phyloP scores from a whole-genome alignment of 2,888 invertebrate species.

The Odontocolon sp. region DNA sequence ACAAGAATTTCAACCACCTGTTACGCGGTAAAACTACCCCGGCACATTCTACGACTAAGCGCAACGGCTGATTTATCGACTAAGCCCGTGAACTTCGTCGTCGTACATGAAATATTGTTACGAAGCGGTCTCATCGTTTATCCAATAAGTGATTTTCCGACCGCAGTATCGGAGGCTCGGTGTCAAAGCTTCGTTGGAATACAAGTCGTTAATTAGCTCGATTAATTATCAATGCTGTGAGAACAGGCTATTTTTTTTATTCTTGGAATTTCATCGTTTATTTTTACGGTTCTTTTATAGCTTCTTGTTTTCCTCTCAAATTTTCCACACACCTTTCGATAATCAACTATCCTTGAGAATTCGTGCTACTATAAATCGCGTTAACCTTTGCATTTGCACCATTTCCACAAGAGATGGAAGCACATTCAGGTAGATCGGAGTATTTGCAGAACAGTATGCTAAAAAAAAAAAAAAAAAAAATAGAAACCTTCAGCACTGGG shows the following conservation, averaged over 20 bases:
- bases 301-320: neutral
- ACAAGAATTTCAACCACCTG: constrained; percentile 79
- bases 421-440: too few relatives aligned
- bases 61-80: constrained; percentile 77
- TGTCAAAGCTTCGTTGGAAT: neutral
- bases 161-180: constrained; percentile 35
- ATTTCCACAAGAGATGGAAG: neutral
- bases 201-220: constrained; percentile 14
- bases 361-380: neutral
- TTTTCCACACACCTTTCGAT: neutral
- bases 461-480: too few relatives aligned
- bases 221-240: constrained; percentile 23
- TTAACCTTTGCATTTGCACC: neutral
- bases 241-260: neutral
- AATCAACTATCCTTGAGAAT: neutral
- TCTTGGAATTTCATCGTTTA: neutral
- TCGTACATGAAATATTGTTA: constrained; percentile 57
- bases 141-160: constrained; percentile 52
- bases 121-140: constrained; percentile 46
- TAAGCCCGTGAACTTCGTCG: constrained; percentile 68
- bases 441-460: too few relatives aligned
- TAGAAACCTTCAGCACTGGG: too few relatives aligned
- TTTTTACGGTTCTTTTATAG: neutral
- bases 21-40: constrained; percentile 76
- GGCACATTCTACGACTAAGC: constrained; percentile 71